Percentiles rank a stretch among this genome's conserved stretches.
Evolutionary conservation across 2,113 vertebrate species (phyloP).

Genomic region (Cynopterus brachyotis): DNA sequence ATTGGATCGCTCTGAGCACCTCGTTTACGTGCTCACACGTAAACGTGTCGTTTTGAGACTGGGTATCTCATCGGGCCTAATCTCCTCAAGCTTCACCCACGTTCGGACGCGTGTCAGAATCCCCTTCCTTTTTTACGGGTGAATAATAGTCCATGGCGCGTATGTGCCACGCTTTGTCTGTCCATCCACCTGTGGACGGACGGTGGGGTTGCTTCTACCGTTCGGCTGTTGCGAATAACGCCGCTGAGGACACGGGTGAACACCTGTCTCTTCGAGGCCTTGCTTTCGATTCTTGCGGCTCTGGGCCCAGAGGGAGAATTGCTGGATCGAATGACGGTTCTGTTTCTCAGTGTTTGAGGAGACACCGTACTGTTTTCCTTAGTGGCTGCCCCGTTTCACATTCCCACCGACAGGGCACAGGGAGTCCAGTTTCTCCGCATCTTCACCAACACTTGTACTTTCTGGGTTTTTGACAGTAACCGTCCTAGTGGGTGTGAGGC

Average conservation of each 20-base stretch:
- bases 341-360: background rate
- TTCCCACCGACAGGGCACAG: background rate
- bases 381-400: background rate
- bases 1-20: background rate
- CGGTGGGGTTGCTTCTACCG: background rate
- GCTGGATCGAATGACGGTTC: background rate
- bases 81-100: background rate
- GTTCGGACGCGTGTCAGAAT: background rate
- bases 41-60: background rate
- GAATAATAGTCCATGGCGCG: background rate
- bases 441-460: background rate
- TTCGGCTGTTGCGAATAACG: background rate
- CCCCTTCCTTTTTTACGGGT: background rate
- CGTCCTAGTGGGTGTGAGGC: background rate
- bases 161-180: background rate
- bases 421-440: background rate
- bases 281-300: background rate
- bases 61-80: background rate
- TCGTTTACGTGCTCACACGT: background rate
- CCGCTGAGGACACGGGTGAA: background rate
- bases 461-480: background rate
- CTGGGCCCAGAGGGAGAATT: background rate
- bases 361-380: fast-evolving
- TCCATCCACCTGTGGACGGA: background rate
- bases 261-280: background rate